phyloP scores from a whole-genome alignment of 2,113 vertebrate genomes.

The Phodopus roborovskii region DNA sequence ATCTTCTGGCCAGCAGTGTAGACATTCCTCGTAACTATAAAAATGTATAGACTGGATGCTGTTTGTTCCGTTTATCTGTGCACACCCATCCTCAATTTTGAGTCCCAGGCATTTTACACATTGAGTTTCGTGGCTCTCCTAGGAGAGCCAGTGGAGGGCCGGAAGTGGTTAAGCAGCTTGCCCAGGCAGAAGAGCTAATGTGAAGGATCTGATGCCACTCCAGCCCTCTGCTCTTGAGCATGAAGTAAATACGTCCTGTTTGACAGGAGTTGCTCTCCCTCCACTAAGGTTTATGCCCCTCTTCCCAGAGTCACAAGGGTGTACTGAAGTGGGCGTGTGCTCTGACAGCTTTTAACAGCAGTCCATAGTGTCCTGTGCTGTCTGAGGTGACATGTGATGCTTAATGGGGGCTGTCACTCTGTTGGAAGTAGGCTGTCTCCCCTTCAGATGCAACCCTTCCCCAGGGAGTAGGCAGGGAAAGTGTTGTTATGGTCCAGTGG shows the following conservation, averaged over 20 bases:
- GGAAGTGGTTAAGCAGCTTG: not conserved
- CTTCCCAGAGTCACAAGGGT: not conserved
- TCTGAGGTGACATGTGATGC: slow-evolving; percentile 24
- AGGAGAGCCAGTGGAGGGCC: not conserved
- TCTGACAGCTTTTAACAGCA: not conserved
- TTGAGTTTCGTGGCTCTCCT: not conserved
- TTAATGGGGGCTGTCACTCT: not conserved
- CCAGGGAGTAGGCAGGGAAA: not conserved
- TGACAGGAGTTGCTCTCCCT: not conserved
- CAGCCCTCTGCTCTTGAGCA: not conserved
- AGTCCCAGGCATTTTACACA: not conserved
- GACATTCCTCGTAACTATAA: not conserved
- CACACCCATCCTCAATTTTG: not conserved
- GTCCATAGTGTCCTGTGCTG: not conserved
- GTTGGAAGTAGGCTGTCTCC: not conserved
- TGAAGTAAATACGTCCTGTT: not conserved
- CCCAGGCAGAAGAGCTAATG: not conserved
- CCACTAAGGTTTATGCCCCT: not conserved
- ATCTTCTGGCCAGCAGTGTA: not conserved
- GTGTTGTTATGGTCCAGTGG: not conserved
- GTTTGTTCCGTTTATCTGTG: not conserved
- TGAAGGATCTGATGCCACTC: not conserved
- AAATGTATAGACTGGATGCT: too few species aligned
- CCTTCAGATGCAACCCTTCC: not conserved
- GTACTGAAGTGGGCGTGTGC: not conserved